These are phyloP conservation scores for Allygus modestus DNA, from an alignment of 2,888 invertebrate genomes.

Conservation along the genomic window DNA sequence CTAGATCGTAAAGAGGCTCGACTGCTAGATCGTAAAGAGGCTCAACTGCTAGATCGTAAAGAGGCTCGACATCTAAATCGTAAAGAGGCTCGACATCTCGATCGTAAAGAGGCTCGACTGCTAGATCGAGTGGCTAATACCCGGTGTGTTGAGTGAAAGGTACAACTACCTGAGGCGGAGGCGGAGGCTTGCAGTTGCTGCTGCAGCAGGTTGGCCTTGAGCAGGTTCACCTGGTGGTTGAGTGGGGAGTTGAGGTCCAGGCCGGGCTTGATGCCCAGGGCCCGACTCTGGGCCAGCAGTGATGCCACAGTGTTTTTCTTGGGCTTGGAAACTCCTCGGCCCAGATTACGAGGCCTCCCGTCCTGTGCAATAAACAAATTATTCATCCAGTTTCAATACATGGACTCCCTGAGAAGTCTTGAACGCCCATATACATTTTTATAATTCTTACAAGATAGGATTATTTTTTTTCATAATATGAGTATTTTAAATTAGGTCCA, in stretches of 20 bases:
- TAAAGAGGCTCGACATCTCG: too few relatives aligned
- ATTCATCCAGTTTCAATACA: background rate
- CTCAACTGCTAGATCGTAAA: too few relatives aligned
- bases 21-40: too few relatives aligned
- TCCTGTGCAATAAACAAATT: constrained; percentile 76
- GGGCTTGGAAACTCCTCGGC: constrained; percentile 92
- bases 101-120: too few relatives aligned
- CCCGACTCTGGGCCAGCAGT: constrained; percentile 90
- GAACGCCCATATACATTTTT: too few relatives aligned
- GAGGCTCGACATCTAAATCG: too few relatives aligned
- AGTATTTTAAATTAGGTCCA: too few relatives aligned
- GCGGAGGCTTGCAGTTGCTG: constrained; percentile 51
- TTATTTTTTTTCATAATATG: too few relatives aligned
- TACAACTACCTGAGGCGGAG: background rate
- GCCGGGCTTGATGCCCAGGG: constrained; percentile 78
- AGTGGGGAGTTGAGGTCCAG: constrained; percentile 65
- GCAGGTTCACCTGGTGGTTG: constrained; percentile 62
- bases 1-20: too few relatives aligned
- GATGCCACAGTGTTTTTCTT: constrained; percentile 96
- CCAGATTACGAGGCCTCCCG: constrained; percentile 89
- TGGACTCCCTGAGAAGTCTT: too few relatives aligned
- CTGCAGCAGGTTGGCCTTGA: constrained; percentile 62
- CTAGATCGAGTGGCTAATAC: too few relatives aligned
- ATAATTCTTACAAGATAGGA: too few relatives aligned
- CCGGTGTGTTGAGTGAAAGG: background rate